phyloP scores from a whole-genome alignment of 2,797 vertebrate genomes.

The Ptychadena robeensis region DNA sequence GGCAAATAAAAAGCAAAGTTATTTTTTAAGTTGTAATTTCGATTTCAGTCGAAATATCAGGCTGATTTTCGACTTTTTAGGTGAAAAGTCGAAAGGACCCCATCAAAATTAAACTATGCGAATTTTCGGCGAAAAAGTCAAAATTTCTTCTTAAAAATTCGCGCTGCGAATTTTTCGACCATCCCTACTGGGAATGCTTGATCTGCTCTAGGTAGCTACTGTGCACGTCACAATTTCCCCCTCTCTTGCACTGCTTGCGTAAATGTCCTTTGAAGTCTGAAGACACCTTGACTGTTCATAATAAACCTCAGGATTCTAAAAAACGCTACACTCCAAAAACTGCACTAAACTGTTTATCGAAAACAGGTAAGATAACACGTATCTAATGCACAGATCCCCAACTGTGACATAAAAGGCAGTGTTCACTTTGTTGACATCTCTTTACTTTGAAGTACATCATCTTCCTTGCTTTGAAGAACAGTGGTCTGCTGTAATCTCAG shows the following conservation, averaged over 20 bases:
- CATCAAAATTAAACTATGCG: too few relatives aligned
- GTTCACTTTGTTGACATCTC: neutral
- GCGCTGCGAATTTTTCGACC: neutral
- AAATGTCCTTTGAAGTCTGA: neutral
- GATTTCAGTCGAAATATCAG: too few relatives aligned
- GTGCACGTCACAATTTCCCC: neutral
- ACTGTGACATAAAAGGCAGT: conserved; percentile 16
- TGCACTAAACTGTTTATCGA: neutral
- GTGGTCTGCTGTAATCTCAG: conserved; percentile 16
- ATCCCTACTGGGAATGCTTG: neutral
- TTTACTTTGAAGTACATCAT: too few relatives aligned
- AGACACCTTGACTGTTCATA: neutral
- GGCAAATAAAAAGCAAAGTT: too few relatives aligned
- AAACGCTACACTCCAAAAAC: neutral
- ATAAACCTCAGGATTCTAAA: neutral
- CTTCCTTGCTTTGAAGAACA: conserved; percentile 13
- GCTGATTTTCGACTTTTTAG: too few relatives aligned
- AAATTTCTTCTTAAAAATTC: too few relatives aligned
- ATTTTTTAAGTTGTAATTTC: too few relatives aligned
- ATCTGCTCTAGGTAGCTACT: neutral
- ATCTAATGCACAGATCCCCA: conserved; percentile 4
- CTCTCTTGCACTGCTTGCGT: neutral
- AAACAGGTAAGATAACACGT: neutral
- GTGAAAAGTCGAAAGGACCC: too few relatives aligned
- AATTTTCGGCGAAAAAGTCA: too few relatives aligned